A percentile compares a stretch with the other conserved stretches of the same genome.
Evolutionary conservation across 1,140 invertebrate species (phyloP).

Genomic region (Drosophila busckii): DNA sequence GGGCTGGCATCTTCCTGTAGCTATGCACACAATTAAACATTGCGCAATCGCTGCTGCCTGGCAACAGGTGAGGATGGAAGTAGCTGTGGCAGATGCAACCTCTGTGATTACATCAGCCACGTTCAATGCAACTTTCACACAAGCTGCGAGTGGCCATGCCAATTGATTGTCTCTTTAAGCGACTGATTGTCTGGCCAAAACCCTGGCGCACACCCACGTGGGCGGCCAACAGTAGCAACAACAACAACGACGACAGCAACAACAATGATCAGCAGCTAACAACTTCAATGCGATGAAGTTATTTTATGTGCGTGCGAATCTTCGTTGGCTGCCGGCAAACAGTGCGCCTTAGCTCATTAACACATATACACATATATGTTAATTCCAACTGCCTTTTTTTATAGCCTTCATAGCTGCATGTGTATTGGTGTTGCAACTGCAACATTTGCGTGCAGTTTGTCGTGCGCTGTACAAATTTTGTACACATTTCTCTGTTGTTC

Average conservation of each 20-base stretch:
- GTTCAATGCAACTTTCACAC: no score
- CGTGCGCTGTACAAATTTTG: slow-evolving; percentile 24
- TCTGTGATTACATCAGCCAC: slow-evolving; percentile 55
- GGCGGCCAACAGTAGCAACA: background rate
- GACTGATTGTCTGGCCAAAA: background rate
- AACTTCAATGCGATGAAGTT: slow-evolving; percentile 37
- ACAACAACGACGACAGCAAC: background rate
- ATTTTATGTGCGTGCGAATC: slow-evolving; percentile 63
- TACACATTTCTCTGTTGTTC: slow-evolving; percentile 33
- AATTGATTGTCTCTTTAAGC: slow-evolving; percentile 1
- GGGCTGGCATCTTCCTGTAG: slow-evolving; percentile 52
- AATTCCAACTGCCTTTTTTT: slow-evolving; percentile 50
- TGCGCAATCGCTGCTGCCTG: slow-evolving; percentile 46
- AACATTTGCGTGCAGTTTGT: slow-evolving; percentile 39
- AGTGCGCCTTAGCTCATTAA: slow-evolving; percentile 54
- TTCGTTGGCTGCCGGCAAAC: background rate
- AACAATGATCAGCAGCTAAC: background rate
- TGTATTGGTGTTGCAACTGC: slow-evolving; percentile 18
- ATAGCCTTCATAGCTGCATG: slow-evolving; percentile 35
- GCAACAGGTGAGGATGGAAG: slow-evolving; percentile 12
- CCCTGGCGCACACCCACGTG: background rate
- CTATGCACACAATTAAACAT: slow-evolving; percentile 47
- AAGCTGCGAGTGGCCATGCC: slow-evolving; percentile 5
- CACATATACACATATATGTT: slow-evolving; percentile 56
- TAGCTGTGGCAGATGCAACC: slow-evolving; percentile 50